These are phyloP conservation scores for Macropodus opercularis DNA, from an alignment of 2,797 vertebrate genomes.

Conservation along the genomic window DNA sequence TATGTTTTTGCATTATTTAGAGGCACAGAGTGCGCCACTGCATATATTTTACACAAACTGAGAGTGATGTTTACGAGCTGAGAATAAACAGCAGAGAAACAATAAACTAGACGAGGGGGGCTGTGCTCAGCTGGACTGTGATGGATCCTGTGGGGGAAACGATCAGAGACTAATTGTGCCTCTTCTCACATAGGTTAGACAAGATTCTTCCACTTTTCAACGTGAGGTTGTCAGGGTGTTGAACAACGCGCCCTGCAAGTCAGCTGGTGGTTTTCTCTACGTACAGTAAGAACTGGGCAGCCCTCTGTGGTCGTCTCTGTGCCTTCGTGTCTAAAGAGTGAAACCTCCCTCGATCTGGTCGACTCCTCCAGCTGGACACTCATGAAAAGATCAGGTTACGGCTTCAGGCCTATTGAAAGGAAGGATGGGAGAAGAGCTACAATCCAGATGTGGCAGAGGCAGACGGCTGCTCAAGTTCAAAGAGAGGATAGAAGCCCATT, in stretches of 20 bases:
- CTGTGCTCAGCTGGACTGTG: conserved; percentile 23
- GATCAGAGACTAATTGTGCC: conserved; percentile 10
- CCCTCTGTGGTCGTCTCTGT: neutral
- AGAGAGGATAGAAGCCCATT: too few relatives aligned
- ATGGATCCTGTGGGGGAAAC: conserved; percentile 15
- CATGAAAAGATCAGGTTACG: too few relatives aligned
- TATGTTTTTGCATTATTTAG: conserved; percentile 4
- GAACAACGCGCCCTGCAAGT: neutral
- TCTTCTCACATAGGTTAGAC: neutral
- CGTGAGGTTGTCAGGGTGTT: neutral
- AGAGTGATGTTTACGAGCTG: neutral
- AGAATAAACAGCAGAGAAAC: conserved; percentile 1
- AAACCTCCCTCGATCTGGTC: too few relatives aligned
- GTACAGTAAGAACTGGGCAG: neutral
- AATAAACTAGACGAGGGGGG: neutral
- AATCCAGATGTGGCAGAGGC: too few relatives aligned
- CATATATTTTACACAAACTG: neutral
- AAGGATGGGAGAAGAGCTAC: too few relatives aligned
- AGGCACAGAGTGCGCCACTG: neutral
- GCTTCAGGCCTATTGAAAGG: neutral
- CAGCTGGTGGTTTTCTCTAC: neutral
- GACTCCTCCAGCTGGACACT: too few relatives aligned
- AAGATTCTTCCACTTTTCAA: neutral
- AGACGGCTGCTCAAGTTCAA: too few relatives aligned
- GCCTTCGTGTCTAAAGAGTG: neutral